Evolutionary conservation across 2,888 invertebrate genomes (phyloP), one percentile per base, ranked within the genome.

Genomic region (Andrena bucephala): DNA sequence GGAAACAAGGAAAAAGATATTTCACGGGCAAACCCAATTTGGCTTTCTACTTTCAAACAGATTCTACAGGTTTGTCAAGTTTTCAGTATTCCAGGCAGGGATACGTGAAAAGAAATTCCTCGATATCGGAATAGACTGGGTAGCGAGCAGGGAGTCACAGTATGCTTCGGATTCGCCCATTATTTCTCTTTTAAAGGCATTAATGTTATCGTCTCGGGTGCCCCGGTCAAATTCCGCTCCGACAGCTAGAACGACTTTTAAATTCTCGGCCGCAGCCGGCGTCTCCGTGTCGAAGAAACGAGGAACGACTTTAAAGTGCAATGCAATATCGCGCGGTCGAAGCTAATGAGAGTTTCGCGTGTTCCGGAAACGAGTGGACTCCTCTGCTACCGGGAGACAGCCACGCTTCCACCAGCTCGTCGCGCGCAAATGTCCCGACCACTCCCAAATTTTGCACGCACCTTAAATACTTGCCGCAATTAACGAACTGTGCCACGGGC

Each of bases 281-380:
- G 66, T 78, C 69, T 69, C 42, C 60, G 6, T 73, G 24, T 36
- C 63, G 62, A 76, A 84, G 78, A 42, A 62, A 71, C 66, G 80
- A 71, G 67, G 79, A 70, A 77, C 76, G 75, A 77, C 77, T 88
- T 85, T 81, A 86, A 85, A 88, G 69, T 73, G 76, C 69, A 74
- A 83, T 72, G 77, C 71, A 78, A 76, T 82, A 86, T 81, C 87
- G 84, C 69, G 82, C 54, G 88, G 81, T 66, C 77, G 84, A 90
- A 92, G 92, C 92, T 93, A 93, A 93, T 89, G 93, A 90, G 89
- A 82, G 83, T 89, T 90, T 93, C 85, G 93, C 93, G 93, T 93
- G 93, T 90, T 83, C 87, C 90, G 90, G 90, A 92, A 91, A 88
- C 87, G 82, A 79, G 75, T 79, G 78, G 80, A 86, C 77, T 90